Conservation (phyloP, 2,113 vertebrate species). For the Crotalus tigris region DNA sequence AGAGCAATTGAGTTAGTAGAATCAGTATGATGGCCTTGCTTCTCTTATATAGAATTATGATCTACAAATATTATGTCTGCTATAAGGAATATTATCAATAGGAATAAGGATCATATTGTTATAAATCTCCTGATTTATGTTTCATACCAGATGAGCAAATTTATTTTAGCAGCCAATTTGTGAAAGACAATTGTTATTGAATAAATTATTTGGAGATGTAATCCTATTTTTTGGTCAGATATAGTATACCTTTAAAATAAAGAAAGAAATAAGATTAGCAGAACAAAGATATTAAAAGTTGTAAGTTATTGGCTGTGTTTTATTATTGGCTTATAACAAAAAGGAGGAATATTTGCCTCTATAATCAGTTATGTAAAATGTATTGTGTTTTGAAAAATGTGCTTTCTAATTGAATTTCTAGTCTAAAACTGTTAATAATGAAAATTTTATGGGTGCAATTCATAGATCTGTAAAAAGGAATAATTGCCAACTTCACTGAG, state of each 20-base stretch:
- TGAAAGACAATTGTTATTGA: not conserved
- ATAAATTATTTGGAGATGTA: not conserved
- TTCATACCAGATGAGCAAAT: not conserved
- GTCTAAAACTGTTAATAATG: not conserved
- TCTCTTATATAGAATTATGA: not conserved
- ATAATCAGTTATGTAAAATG: not conserved
- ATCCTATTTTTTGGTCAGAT: not conserved
- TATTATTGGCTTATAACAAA: not conserved
- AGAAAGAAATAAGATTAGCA: not conserved
- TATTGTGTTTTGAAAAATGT: not conserved
- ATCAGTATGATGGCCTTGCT: not conserved
- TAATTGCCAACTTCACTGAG: constrained; percentile 3
- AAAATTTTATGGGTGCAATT: not conserved
- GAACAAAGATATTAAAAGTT: not conserved
- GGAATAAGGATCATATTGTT: not conserved
- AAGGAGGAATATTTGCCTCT: not conserved
- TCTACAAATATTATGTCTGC: not conserved
- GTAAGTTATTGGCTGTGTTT: not conserved
- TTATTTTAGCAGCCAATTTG: not conserved
- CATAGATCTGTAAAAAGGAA: not conserved
- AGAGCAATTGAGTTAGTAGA: not conserved
- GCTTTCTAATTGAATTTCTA: not conserved
- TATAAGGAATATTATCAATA: not conserved
- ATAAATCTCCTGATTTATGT: not conserved
- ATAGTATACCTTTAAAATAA: not conserved